Base-by-base conservation (phyloP, 1,140 invertebrate species). In the Druon quercuslanigerum region DNA sequence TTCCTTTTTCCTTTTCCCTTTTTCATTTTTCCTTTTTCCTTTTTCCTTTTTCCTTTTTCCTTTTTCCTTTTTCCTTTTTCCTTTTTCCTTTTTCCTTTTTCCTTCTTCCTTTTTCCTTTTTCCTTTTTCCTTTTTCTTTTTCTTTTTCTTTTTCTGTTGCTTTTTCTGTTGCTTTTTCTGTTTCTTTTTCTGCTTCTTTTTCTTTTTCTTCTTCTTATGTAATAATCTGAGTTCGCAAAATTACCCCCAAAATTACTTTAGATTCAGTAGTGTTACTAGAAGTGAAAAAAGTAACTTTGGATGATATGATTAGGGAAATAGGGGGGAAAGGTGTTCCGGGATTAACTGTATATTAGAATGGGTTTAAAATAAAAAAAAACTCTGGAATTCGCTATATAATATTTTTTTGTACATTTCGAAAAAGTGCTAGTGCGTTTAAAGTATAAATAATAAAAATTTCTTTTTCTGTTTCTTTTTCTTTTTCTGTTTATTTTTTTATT, bases 71-170 rank as follows among this genome's bases (percentile, higher is more conserved):
- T 51, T 74, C 76, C 79, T 78, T 77, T 51, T 73, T 78, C n/a
- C 16, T 13, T 50, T 54, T 19, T 73, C 75, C 56, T 73, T 20
- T 12, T 12, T 20, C n/a, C n/a, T n/a, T 40, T 60, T 20, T 33
- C 16, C 50, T 73, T 25, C 19, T n/a, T 57, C 70, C n/a, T 77
- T 80, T 80, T 82, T 79, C 76, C 75, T 50, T 46, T 66, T 40
- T 66, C 17, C 60, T 66, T 57, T 33, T 75, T 57, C 76, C 78
- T 80, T 79, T 77, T 79, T 5, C 14, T 40, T 46, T 66, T 13
- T 66, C 71, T 77, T 78, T 80, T 82, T 76, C 76, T 56, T 79
- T 79, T 46, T 19, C 72, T 74, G 74, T 74, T 56, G 52, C 19
- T 70, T 75, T 25, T 51, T 74, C 76, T 74, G 77, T 77, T 72